A percentile compares a stretch with the other conserved stretches of the same genome.
Evolutionary conservation across 1,140 invertebrate species (phyloP).

Genomic region (Listronotus bonariensis): DNA sequence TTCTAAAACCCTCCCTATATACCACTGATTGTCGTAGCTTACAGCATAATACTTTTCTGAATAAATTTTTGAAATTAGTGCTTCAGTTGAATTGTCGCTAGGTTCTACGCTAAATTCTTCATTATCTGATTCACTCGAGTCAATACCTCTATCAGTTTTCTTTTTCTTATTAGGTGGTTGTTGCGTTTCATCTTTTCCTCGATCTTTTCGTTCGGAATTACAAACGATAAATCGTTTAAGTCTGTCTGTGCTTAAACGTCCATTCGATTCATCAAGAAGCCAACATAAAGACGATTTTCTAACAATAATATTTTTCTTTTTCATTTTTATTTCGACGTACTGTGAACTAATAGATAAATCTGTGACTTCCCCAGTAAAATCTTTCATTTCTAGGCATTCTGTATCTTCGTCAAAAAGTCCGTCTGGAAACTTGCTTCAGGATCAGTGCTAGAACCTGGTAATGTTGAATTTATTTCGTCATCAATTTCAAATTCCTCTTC

Average conservation of each 20-base stretch:
- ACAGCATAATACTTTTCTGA: no score
- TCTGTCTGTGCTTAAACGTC: neutral
- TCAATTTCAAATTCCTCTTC: neutral
- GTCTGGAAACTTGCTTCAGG: neutral
- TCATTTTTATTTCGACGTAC: neutral
- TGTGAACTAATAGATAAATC: neutral
- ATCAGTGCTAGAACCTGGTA: neutral
- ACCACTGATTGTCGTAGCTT: no score
- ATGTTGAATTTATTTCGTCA: neutral
- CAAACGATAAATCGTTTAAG: no score
- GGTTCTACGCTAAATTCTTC: no score
- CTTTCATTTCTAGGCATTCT: neutral
- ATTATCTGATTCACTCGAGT: no score
- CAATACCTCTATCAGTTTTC: no score
- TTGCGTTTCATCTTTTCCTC: no score
- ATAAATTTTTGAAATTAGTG: no score
- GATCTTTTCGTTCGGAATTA: no score
- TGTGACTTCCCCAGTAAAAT: neutral
- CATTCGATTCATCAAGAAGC: neutral
- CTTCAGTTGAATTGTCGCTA: no score
- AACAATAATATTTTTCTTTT: neutral
- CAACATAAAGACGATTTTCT: slow-evolving; percentile 3
- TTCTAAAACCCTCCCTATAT: no score
- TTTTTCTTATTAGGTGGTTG: no score
- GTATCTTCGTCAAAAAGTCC: neutral